phyloP scores from a whole-genome alignment of 2,113 vertebrate genomes.

The Acrocephalus kingi region DNA sequence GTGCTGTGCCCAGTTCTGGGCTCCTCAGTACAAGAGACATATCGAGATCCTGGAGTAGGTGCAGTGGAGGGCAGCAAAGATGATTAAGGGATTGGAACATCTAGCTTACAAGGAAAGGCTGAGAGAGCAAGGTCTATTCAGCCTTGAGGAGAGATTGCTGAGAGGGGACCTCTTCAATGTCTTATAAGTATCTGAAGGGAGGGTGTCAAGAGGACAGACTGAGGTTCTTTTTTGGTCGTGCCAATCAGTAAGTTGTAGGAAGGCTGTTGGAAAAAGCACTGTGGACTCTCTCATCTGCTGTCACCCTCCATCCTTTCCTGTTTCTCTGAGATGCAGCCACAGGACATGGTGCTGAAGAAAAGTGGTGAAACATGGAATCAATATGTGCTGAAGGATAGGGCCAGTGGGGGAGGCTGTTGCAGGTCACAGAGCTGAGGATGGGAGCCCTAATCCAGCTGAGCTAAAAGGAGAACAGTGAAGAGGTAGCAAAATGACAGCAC shows the following conservation, averaged over 20 bases:
- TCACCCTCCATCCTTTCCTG: fast-evolving
- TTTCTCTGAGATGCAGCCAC: not conserved
- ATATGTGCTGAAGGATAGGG: not conserved
- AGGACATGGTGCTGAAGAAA: not conserved
- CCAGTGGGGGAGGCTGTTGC: not conserved
- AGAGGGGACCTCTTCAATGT: not conserved
- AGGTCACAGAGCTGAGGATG: fast-evolving
- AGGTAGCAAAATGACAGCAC: not conserved
- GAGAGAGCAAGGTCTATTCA: not conserved
- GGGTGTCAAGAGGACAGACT: not conserved
- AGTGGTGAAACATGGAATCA: not conserved
- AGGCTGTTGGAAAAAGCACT: not conserved
- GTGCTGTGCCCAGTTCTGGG: not conserved
- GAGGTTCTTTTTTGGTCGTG: fast-evolving
- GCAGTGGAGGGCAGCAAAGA: not conserved
- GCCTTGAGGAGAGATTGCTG: not conserved
- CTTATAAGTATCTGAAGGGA: not conserved
- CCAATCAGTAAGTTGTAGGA: not conserved
- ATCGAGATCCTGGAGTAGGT: not conserved
- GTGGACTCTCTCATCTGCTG: not conserved
- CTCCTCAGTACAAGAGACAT: not conserved
- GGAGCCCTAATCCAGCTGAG: not conserved
- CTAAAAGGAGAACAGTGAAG: not conserved
- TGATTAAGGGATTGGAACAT: not conserved
- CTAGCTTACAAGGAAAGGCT: not conserved